phyloP scores from a whole-genome alignment of 2,113 vertebrate species.

The Microcebus jonahi region DNA sequence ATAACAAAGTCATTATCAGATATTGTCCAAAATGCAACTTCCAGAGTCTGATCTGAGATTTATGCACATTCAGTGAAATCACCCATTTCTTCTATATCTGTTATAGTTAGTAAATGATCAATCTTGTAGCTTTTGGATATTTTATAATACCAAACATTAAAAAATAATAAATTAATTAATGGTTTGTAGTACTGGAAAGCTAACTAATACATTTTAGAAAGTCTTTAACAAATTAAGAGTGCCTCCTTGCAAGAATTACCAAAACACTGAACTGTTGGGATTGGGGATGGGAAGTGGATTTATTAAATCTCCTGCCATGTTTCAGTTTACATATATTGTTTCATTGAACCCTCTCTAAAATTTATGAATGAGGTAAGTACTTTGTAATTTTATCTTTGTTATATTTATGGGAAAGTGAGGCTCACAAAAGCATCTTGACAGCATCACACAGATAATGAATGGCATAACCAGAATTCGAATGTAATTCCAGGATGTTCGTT shows the following conservation, averaged over 20 bases:
- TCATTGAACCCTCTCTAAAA: conserved; percentile 21
- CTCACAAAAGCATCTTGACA: not conserved
- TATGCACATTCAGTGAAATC: not conserved
- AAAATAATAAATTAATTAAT: conserved; percentile 31
- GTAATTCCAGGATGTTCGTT: conserved; percentile 28
- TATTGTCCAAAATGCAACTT: not conserved
- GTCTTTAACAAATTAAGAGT: not conserved
- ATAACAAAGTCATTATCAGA: not conserved
- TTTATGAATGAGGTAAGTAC: not conserved
- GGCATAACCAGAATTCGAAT: conserved; percentile 1
- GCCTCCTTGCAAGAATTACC: not conserved
- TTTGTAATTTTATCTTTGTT: conserved; percentile 28
- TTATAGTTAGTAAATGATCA: not conserved
- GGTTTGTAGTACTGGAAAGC: not conserved
- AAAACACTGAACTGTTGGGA: not conserved
- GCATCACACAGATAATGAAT: not conserved
- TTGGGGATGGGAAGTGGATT: not conserved
- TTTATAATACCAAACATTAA: conserved; percentile 37
- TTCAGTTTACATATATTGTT: not conserved
- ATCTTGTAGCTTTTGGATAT: not conserved
- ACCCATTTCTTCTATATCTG: not conserved
- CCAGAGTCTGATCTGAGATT: not conserved
- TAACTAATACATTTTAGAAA: conserved; percentile 45
- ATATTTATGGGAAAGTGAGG: conserved; percentile 27
- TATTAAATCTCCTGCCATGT: not conserved